These are phyloP conservation scores for Mesembrinibis cayennensis DNA, from an alignment of 2,113 vertebrate species.

Conservation along the genomic window DNA sequence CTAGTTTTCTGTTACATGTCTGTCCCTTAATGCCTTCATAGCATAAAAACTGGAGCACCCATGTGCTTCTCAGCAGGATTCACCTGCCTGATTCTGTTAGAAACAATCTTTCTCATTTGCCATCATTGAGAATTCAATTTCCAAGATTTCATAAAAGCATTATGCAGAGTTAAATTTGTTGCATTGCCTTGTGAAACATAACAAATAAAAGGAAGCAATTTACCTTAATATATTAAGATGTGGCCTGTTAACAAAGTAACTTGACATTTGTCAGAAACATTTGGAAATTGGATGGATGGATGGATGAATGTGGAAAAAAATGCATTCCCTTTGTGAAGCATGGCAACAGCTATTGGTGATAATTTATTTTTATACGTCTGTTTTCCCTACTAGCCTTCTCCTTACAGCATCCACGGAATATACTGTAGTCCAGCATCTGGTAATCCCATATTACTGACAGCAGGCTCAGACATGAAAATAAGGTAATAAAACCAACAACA, in stretches of 20 bases:
- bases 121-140: neutral
- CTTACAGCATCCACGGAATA: slow-evolving; percentile 94
- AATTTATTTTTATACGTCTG: neutral
- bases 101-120: neutral
- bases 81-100: neutral
- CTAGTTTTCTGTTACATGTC: neutral
- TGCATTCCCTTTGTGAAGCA: neutral
- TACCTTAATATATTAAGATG: neutral
- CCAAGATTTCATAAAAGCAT: neutral
- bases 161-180: neutral
- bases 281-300: neutral
- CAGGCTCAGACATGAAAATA: slow-evolving; percentile 99
- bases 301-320: neutral
- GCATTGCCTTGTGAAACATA: neutral
- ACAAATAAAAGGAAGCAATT: neutral
- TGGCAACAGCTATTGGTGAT: neutral
- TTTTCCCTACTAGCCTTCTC: slow-evolving; percentile 80
- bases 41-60: neutral
- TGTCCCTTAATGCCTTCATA: neutral
- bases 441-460: slow-evolving; percentile 95
- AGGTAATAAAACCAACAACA: slow-evolving; percentile 73
- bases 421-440: slow-evolving; percentile 98
- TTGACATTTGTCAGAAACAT: neutral
- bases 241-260: neutral
- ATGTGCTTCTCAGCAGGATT: neutral